phyloP scores from a whole-genome alignment of 2,888 invertebrate species.

The Dryobota labecula region DNA sequence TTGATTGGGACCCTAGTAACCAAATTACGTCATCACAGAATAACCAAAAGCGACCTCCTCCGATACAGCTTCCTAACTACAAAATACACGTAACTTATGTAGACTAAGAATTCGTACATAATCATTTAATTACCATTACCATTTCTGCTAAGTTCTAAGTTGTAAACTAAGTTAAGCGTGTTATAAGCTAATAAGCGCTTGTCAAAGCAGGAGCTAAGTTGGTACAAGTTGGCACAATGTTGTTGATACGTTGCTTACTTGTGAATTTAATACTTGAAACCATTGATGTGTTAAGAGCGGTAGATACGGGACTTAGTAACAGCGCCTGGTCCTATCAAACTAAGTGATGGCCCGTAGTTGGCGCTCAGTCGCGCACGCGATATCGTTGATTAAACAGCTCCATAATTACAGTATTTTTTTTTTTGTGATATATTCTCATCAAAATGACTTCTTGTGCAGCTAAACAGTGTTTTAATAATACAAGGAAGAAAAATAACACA shows the following conservation, averaged over 20 bases:
- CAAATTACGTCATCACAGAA: neutral
- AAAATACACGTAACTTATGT: neutral
- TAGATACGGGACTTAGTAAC: no score
- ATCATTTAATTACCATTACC: constrained; percentile 44
- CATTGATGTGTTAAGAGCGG: no score
- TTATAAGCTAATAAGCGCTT: constrained; percentile 49
- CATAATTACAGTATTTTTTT: no score
- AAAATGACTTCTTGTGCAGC: no score
- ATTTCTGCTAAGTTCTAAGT: constrained; percentile 36
- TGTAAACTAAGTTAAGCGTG: constrained; percentile 31
- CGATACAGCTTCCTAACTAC: neutral
- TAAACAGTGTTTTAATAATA: no score
- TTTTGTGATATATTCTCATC: no score
- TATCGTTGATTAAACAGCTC: no score
- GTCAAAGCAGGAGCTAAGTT: constrained; percentile 33
- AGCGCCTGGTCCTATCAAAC: no score
- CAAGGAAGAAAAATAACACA: no score
- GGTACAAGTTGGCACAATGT: constrained; percentile 17
- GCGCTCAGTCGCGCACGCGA: no score
- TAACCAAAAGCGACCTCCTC: neutral
- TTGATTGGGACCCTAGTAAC: no score
- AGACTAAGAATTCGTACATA: constrained; percentile 28
- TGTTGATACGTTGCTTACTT: constrained; percentile 31
- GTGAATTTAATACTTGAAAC: constrained; percentile 13
- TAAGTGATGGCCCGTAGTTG: no score